Percentiles rank a stretch among this genome's conserved stretches.
These are phyloP conservation scores for Dicerorhinus sumatrensis DNA, from an alignment of 2,113 vertebrate species.

Conservation along the genomic window DNA sequence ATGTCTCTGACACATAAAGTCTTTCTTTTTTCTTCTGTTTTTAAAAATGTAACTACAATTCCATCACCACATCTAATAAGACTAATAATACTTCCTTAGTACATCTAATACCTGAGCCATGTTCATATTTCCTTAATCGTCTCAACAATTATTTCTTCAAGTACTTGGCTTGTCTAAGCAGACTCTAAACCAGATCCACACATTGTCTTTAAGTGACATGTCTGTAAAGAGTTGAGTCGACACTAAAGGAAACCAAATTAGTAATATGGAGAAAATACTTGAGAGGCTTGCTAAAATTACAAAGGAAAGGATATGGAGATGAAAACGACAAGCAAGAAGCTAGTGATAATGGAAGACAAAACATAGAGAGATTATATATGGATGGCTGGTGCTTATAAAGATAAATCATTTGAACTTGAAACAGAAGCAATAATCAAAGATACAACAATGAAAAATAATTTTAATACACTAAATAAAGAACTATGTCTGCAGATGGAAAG, in stretches of 20 bases:
- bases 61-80: not conserved
- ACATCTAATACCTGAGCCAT: not conserved
- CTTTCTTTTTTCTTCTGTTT: not conserved
- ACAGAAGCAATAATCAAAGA: not conserved
- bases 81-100: not conserved
- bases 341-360: not conserved
- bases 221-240: not conserved
- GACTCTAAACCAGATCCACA: not conserved
- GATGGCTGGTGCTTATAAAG: not conserved
- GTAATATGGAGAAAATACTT: not conserved
- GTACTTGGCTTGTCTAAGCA: not conserved
- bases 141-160: not conserved
- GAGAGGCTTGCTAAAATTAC: not conserved
- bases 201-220: not conserved
- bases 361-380: not conserved
- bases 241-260: not conserved
- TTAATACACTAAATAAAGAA: slow-evolving; percentile 4
- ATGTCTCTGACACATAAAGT: not conserved
- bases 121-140: not conserved
- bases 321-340: not conserved
- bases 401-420: not conserved
- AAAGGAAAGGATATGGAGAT: not conserved
- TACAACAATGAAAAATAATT: not conserved
- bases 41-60: not conserved
- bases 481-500: not conserved